Evolutionary conservation across 2,797 vertebrate species (phyloP).

Genomic region (Spinibarbus caldwelli): DNA sequence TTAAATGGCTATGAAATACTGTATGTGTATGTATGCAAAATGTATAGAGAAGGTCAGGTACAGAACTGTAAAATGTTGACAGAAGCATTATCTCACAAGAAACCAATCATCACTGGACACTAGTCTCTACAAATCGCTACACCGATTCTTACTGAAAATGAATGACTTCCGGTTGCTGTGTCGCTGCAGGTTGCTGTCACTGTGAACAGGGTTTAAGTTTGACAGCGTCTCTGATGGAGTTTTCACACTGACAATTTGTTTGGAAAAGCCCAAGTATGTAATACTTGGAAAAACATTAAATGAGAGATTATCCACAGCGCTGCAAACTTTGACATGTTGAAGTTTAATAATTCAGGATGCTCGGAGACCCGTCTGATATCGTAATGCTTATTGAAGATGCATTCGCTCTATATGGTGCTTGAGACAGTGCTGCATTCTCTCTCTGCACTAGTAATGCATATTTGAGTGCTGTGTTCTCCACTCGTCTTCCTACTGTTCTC

Average conservation of each 20-base stretch:
- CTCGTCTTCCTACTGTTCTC: slow-evolving; percentile 36
- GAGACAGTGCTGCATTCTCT: not conserved
- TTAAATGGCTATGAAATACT: not conserved
- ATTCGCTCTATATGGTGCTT: not conserved
- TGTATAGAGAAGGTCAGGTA: not conserved
- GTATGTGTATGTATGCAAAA: not conserved
- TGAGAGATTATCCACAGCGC: not conserved
- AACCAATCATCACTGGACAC: not conserved
- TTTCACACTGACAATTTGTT: not conserved
- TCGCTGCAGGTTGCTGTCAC: not conserved
- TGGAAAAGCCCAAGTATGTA: slow-evolving; percentile 9
- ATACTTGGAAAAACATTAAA: slow-evolving; percentile 24
- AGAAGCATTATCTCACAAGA: not conserved
- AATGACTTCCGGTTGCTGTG: not conserved
- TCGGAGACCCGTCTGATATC: not conserved
- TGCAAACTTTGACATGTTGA: slow-evolving; percentile 1
- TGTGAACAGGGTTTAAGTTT: not conserved
- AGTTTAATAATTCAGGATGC: not conserved
- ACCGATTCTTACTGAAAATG: not conserved
- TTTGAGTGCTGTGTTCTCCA: slow-evolving; percentile 21
- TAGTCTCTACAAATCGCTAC: not conserved
- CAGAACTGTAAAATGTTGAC: not conserved
- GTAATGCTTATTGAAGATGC: slow-evolving; percentile 9
- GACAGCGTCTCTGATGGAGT: not conserved
- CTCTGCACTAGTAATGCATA: slow-evolving; percentile 17